Evolutionary conservation across 2,797 vertebrate species (phyloP), one percentile per base, ranked within the genome.

Genomic region (Zalophus californianus): DNA sequence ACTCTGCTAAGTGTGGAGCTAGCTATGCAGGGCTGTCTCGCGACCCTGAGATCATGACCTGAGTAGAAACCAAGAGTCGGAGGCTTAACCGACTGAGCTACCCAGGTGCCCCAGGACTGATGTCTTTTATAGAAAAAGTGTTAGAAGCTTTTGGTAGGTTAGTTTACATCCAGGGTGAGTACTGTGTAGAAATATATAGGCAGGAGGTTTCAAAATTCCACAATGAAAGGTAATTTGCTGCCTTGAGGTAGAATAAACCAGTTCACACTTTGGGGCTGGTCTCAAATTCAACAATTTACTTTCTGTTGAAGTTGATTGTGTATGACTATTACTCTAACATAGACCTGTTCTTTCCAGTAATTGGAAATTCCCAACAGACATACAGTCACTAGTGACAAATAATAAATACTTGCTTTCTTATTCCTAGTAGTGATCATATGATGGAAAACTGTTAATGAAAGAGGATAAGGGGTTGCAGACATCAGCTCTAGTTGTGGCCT

Each of bases 271-370:
- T 38, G 3, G 38, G 9, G 4, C 60, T 86, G 38, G 56, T 91
- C 52, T 94, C 70, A 77, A 72, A 77, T 92, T 90, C 11, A 80
- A 38, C 48, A 62, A n/a, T 78, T 90, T 18, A 13, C 41, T 68
- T 82, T 95, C 73, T 73, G 27, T 66, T 97, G 25, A 86, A 32
- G 92, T 56, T 70, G n/a, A 73, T 38, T 77, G 32, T 56, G 12
- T 32, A 23, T 82, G 50, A 50, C 68, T 86, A 11, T 96, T 91
- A 73, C 32, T 56, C 7, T 86, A 58, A 91, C 20, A 80, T 54
- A 86, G 15, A 70, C 15, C 1, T 29, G 90, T 73, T 80, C 84
- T 86, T 94, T 70, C 38, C 13, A 66, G 38, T 87, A 86, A 78
- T 1, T 88, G 38, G 75, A 90, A 93, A 64, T 86, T 62, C 54